These are phyloP conservation scores for Aphelenchoides bicaudatus DNA, from an alignment of 2,888 invertebrate species.

Conservation along the genomic window DNA sequence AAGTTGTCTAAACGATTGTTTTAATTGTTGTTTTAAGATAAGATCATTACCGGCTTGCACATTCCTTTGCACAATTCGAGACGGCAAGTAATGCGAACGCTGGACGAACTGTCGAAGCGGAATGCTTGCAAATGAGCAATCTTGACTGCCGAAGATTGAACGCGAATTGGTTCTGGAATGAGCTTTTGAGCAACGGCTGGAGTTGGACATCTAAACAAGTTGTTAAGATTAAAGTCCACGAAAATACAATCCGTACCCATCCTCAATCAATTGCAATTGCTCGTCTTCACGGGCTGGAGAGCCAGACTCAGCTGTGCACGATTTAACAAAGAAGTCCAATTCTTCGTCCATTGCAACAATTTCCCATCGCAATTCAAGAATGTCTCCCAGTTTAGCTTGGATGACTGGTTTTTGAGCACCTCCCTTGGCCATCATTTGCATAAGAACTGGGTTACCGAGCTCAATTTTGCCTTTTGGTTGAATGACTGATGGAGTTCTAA, in stretches of 20 bases:
- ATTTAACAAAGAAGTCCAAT: constrained; percentile 60
- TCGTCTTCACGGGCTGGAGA: constrained; percentile 41
- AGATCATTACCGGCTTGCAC: constrained; percentile 52
- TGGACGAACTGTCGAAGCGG: constrained; percentile 57
- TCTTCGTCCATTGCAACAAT: constrained; percentile 61
- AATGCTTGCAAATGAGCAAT: constrained; percentile 52
- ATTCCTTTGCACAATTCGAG: constrained; percentile 59
- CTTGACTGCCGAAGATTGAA: constrained; percentile 41
- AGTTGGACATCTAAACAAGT: constrained; percentile 51
- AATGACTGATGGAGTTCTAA: constrained; percentile 55
- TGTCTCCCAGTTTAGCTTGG: constrained; percentile 58
- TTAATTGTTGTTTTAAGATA: neutral
- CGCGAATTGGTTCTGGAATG: constrained; percentile 54
- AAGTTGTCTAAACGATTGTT: constrained; percentile 37
- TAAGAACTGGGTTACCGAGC: constrained; percentile 59
- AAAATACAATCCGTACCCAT: constrained; percentile 35
- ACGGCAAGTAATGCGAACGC: constrained; percentile 56
- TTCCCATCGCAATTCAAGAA: constrained; percentile 60
- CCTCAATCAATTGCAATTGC: constrained; percentile 55
- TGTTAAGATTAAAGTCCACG: neutral
- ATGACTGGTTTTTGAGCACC: constrained; percentile 21
- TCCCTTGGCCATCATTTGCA: constrained; percentile 46
- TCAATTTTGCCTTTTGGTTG: constrained; percentile 60
- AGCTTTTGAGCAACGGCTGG: constrained; percentile 59
- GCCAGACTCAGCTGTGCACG: constrained; percentile 58